A percentile compares a stretch with the other conserved stretches of the same genome.
These are phyloP conservation scores for Brachionus manjavacas DNA, from an alignment of 1,140 invertebrate genomes.

Conservation along the genomic window DNA sequence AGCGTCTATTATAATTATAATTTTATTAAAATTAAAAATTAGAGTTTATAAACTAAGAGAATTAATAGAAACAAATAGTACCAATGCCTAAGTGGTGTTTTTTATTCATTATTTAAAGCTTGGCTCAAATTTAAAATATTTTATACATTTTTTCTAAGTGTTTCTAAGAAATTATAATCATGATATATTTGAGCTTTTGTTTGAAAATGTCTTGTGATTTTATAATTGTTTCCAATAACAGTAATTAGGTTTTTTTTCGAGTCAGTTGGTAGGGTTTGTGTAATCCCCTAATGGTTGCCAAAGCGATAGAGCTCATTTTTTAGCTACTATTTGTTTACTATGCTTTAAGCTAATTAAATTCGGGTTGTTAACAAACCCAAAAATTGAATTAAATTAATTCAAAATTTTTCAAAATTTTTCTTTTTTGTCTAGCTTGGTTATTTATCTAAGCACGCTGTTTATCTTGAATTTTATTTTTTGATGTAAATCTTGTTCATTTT, in stretches of 20 bases:
- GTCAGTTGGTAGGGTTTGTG: not conserved
- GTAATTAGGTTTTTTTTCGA: not conserved
- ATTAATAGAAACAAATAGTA: not conserved
- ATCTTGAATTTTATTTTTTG: not conserved
- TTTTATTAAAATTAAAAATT: not conserved
- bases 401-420: not conserved
- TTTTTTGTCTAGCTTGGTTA: not conserved
- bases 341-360: not conserved
- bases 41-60: not conserved
- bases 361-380: not conserved
- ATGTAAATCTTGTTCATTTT: not conserved
- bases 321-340: not conserved
- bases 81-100: not conserved
- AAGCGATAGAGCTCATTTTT: not conserved
- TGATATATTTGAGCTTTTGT: not conserved
- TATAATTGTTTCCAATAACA: not conserved
- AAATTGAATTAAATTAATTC: not conserved
- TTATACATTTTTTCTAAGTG: not conserved
- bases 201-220: not conserved
- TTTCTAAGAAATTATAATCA: not conserved
- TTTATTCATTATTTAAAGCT: slow-evolving; percentile 25
- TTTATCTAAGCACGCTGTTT: not conserved
- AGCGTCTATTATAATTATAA: not conserved
- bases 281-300: not conserved
- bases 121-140: not conserved